Evolutionary conservation across 2,113 vertebrate genomes (phyloP).

Genomic region (Empidonax traillii): DNA sequence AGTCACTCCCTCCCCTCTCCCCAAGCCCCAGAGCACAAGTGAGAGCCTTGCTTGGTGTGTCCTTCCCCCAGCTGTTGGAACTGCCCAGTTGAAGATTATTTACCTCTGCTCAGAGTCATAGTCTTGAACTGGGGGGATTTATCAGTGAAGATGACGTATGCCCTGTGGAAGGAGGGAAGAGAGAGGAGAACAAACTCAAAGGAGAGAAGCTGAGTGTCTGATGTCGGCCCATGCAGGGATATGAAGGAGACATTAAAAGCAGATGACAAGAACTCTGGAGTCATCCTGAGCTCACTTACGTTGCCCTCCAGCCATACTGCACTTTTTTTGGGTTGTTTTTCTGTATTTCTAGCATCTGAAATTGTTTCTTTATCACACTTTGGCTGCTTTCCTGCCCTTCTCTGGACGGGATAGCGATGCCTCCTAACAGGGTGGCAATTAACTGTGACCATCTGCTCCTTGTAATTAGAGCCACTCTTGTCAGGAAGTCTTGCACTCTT

Average conservation of each 20-base stretch:
- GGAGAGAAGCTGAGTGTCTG: background rate
- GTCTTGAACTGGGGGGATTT: fast-evolving
- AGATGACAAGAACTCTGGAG: background rate
- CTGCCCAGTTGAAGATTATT: background rate
- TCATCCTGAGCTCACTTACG: background rate
- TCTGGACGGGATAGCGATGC: background rate
- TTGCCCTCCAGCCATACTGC: background rate
- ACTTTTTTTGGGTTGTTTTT: background rate
- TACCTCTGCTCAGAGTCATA: background rate
- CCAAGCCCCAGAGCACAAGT: background rate
- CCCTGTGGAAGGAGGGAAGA: background rate
- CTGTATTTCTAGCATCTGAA: background rate
- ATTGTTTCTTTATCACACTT: background rate
- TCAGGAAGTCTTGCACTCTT: background rate
- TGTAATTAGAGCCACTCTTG: background rate
- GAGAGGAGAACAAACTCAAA: background rate
- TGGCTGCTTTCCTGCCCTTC: background rate
- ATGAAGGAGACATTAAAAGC: background rate
- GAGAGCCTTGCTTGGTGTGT: background rate
- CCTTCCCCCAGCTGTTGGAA: background rate
- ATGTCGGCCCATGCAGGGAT: fast-evolving
- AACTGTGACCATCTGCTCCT: background rate
- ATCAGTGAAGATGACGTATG: background rate
- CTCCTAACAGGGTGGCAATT: background rate
- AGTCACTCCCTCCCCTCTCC: background rate